Conservation (phyloP, 30 jellyfish, hydroid and myxozoan species). For the Aurelia aurita region DNA sequence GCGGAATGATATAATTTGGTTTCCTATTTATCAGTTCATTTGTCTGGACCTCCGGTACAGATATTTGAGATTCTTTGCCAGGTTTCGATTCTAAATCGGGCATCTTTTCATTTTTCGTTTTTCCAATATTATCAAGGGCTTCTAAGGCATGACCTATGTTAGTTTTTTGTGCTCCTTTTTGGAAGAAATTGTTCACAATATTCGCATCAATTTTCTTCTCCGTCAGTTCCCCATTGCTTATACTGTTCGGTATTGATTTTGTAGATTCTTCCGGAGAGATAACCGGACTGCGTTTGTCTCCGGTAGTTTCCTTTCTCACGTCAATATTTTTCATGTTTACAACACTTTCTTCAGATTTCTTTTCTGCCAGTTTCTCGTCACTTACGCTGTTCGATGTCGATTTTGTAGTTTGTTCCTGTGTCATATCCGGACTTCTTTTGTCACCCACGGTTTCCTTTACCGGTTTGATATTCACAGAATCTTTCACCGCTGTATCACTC, state of each 20-base stretch:
- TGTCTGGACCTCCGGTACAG: slow-evolving; percentile 1
- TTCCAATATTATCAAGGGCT: neutral
- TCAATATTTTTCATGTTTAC: neutral
- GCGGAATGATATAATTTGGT: neutral
- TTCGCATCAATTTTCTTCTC: neutral
- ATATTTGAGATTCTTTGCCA: neutral
- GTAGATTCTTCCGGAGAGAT: neutral
- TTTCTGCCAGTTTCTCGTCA: too few species aligned
- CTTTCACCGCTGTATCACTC: slow-evolving; percentile 1
- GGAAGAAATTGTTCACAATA: slow-evolving; percentile 12
- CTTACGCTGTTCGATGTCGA: too few species aligned
- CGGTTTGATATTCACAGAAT: neutral
- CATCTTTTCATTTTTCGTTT: too few species aligned
- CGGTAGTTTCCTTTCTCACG: neutral
- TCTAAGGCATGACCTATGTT: neutral
- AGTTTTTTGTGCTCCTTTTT: slow-evolving; percentile 19
- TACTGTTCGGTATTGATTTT: too few species aligned
- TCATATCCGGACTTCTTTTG: neutral
- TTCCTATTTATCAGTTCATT: neutral
- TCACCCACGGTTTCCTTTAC: neutral
- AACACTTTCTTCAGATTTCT: neutral
- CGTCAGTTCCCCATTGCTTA: neutral
- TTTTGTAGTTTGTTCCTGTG: too few species aligned
- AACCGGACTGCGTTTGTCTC: neutral
- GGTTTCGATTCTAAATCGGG: neutral